Conservation (phyloP, 2,797 vertebrate genomes). For the Peromyscus eremicus region DNA sequence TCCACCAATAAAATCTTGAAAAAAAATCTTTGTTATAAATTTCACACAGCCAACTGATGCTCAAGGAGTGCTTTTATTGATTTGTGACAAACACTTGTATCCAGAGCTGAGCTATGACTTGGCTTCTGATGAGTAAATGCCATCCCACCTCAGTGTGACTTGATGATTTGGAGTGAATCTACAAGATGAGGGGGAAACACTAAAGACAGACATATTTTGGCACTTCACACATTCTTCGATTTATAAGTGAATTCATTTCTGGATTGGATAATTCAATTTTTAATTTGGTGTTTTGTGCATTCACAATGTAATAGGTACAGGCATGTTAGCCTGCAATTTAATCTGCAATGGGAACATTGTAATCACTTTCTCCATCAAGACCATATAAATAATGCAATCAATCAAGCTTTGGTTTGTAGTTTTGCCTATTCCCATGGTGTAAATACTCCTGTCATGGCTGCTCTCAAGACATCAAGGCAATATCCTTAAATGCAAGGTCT, state of each 20-base stretch:
- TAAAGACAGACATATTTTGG: neutral
- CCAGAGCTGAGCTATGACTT: neutral
- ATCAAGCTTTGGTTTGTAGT: neutral
- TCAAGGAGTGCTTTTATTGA: neutral
- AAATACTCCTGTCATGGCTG: neutral
- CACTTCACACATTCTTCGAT: neutral
- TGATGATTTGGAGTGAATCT: too few species aligned
- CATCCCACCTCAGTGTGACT: neutral
- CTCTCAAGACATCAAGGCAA: neutral
- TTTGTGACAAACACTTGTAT: neutral
- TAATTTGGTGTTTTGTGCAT: neutral
- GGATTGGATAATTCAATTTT: neutral
- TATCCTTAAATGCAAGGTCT: fast-evolving
- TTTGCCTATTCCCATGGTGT: neutral
- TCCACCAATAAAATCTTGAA: neutral
- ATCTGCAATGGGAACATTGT: neutral
- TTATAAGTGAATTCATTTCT: neutral
- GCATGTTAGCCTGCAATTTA: neutral
- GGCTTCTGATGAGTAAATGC: neutral
- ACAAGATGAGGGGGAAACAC: neutral
- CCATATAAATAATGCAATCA: neutral
- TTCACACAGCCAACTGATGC: neutral
- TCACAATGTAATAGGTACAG: neutral
- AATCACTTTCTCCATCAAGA: conserved; percentile 9
- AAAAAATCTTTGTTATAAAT: neutral